Conservation (phyloP, 2,113 vertebrate species). For the Pampusana beccarii region DNA sequence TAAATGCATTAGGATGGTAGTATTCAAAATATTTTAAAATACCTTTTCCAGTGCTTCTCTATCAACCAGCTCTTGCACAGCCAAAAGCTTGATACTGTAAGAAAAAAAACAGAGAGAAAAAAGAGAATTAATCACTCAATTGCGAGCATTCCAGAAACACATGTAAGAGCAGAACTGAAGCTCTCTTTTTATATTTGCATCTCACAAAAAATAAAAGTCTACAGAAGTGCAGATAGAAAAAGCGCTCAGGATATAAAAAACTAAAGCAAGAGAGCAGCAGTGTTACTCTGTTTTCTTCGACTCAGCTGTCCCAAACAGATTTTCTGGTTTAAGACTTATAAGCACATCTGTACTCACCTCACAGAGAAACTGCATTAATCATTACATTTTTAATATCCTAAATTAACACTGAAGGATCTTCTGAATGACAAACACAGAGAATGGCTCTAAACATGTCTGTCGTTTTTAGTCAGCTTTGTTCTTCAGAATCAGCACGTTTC, state of each 20-base stretch:
- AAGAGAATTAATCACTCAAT: background rate
- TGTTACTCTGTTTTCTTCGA: background rate
- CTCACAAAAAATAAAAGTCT: background rate
- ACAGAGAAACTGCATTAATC: background rate
- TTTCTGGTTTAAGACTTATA: background rate
- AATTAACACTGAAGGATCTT: background rate
- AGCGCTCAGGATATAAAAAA: background rate
- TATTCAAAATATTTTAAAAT: conserved; percentile 40
- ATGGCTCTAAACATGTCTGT: background rate
- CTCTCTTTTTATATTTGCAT: background rate
- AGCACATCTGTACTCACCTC: background rate
- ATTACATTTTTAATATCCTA: background rate
- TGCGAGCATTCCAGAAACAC: background rate
- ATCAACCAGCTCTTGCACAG: conserved; percentile 92
- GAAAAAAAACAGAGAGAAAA: conserved; percentile 36
- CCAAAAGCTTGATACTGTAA: conserved; percentile 93
- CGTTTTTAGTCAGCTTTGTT: background rate
- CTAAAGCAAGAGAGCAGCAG: background rate
- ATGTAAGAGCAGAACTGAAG: background rate
- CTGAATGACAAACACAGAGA: background rate
- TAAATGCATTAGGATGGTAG: background rate
- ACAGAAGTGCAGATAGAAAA: background rate
- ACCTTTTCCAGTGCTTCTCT: conserved; percentile 94
- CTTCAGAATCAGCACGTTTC: background rate
- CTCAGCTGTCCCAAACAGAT: background rate